Base-by-base conservation (phyloP, 2,113 vertebrate genomes). In the Prunella fulvescens region DNA sequence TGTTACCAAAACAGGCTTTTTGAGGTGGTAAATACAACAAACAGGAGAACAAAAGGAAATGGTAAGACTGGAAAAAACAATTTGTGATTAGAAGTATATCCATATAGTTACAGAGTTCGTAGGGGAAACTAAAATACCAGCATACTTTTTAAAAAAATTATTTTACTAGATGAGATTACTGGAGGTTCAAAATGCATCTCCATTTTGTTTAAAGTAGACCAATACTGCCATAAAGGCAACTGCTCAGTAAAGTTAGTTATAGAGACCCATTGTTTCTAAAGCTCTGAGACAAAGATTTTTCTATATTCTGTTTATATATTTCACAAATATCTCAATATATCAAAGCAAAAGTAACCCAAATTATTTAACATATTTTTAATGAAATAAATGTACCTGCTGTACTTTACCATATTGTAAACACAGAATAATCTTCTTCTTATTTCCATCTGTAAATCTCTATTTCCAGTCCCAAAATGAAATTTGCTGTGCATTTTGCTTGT, bases 391-490 rank as follows among this genome's bases (percentile, higher is more conserved):
- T 95, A 76, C 86, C 93, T 90, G 23, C 42, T 18, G 23, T 58
- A 58, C 22, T 58, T 35, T 35, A 35, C 20, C 15, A 9, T 35
- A 2, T 66, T 57, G 71, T 91, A 95, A 97, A 97, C 81, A 93
- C 4, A 78, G 53, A 58, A 37, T 42, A n/a, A n/a, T n/a, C n/a
- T n/a, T 62, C 35, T 72, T 83, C 42, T 87, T 90, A 80, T 86
- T 84, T 93, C 69, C 37, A 47, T 81, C 81, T 95, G 65, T 78
- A 95, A 78, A 76, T 72, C 24, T 11, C 83, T 58, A 24, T 96
- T 92, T 94, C 51, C 44, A 70, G 39, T 78, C 73, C 73, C 78
- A 92, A 61, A 92, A 73, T 93, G 25, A 95, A 70, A 86, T 90
- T 61, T 61, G 3, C 33, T 78, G 4, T 45, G 17, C 19, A 14